Evolutionary conservation across 2,113 vertebrate genomes (phyloP).

Genomic region (Clarias macrocephalus): DNA sequence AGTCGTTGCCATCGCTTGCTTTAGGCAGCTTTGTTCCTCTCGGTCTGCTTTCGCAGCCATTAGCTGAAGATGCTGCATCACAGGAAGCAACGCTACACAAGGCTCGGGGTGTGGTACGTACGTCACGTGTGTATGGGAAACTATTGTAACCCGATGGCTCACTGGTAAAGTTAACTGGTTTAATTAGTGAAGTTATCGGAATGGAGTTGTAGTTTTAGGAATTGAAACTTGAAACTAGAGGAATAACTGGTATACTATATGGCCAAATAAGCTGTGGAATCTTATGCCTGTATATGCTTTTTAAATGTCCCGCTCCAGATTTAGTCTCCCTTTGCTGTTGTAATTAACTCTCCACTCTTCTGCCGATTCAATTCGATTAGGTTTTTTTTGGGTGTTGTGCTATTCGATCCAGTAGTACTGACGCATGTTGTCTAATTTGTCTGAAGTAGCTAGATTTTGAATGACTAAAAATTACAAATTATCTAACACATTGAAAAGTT

Average conservation of each 20-base stretch:
- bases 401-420: too few species aligned
- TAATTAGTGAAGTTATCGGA: background rate
- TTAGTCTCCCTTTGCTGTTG: background rate
- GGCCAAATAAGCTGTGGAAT: background rate
- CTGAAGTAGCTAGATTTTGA: too few species aligned
- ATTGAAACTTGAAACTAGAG: background rate
- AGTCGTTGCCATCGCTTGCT: conserved; percentile 1
- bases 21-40: conserved; percentile 38
- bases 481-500: too few species aligned
- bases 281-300: background rate
- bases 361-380: background rate
- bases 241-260: background rate
- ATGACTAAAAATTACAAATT: too few species aligned
- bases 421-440: too few species aligned
- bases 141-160: too few species aligned
- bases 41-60: conserved; percentile 17
- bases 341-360: background rate
- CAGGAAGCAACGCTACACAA: conserved; percentile 50
- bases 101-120: conserved; percentile 68
- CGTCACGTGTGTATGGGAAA: background rate
- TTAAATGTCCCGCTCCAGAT: background rate
- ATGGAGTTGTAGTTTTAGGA: background rate
- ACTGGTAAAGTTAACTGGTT: background rate
- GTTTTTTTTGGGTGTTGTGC: too few species aligned
- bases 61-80: conserved; percentile 49